phyloP scores from a whole-genome alignment of 2,888 invertebrate species.

The Panorpa germanica region DNA sequence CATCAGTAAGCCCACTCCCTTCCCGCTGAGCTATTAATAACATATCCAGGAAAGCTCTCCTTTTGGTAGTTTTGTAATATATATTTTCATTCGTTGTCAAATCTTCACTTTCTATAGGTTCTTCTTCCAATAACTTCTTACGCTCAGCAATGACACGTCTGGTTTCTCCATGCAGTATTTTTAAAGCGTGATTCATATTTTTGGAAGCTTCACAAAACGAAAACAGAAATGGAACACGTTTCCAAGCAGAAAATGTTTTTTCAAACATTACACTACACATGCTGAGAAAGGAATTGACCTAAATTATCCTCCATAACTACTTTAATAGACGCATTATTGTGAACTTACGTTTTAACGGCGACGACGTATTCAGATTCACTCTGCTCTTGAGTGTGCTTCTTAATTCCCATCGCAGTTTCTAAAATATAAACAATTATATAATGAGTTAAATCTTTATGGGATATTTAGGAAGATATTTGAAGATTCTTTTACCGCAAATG shows the following conservation, averaged over 20 bases:
- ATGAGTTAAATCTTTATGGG: too few relatives aligned
- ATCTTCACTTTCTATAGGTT: too few relatives aligned
- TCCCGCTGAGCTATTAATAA: slow-evolving; percentile 27
- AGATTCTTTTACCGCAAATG: slow-evolving; percentile 1
- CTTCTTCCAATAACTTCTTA: slow-evolving; percentile 16
- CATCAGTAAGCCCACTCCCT: slow-evolving; percentile 23
- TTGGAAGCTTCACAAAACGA: too few relatives aligned
- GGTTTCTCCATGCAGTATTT: slow-evolving; percentile 19
- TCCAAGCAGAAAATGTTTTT: slow-evolving; percentile 21
- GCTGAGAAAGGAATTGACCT: slow-evolving; percentile 14
- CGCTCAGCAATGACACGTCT: slow-evolving; percentile 19
- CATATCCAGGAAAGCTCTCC: slow-evolving; percentile 28
- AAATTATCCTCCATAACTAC: too few relatives aligned
- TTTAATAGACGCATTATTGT: too few relatives aligned
- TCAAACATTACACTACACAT: slow-evolving; percentile 19
- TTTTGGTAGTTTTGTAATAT: slow-evolving; percentile 18
- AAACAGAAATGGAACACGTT: too few relatives aligned
- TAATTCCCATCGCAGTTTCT: slow-evolving; percentile 1
- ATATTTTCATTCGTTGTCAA: slow-evolving; percentile 15
- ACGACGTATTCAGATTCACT: background rate
- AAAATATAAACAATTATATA: too few relatives aligned
- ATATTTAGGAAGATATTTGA: too few relatives aligned
- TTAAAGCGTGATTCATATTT: slow-evolving; percentile 15
- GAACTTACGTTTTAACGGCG: background rate
- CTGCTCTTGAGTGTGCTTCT: background rate